Conservation (phyloP, 2,113 vertebrate genomes). For the Macrotus californicus region DNA sequence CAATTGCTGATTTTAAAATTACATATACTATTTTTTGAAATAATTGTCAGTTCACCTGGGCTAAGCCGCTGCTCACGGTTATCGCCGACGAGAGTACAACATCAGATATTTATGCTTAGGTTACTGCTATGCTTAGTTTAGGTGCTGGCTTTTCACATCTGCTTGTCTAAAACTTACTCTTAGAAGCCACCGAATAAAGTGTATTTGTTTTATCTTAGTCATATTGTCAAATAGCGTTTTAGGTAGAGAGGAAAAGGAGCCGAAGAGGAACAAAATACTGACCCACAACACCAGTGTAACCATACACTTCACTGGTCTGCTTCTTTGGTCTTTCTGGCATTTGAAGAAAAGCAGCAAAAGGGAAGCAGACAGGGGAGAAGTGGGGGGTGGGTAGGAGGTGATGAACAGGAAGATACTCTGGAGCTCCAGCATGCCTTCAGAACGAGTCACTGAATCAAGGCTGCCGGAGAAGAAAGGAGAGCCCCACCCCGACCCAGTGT, state of each 20-base stretch:
- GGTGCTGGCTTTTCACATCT: background rate
- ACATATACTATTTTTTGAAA: background rate
- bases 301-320: background rate
- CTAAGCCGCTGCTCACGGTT: background rate
- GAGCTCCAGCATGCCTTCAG: background rate
- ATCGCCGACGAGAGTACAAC: background rate
- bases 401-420: background rate
- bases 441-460: background rate
- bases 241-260: background rate
- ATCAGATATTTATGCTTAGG: background rate
- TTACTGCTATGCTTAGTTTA: background rate
- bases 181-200: background rate
- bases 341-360: conserved; percentile 5
- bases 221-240: background rate
- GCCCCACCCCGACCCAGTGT: background rate
- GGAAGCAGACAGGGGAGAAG: background rate
- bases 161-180: conserved; percentile 21
- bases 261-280: background rate
- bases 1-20: background rate
- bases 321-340: background rate
- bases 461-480: background rate
- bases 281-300: background rate
- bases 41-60: background rate
- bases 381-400: background rate
- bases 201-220: background rate